Evolutionary conservation across 1,140 invertebrate genomes (phyloP).

Genomic region (Heliothis subflexa): DNA sequence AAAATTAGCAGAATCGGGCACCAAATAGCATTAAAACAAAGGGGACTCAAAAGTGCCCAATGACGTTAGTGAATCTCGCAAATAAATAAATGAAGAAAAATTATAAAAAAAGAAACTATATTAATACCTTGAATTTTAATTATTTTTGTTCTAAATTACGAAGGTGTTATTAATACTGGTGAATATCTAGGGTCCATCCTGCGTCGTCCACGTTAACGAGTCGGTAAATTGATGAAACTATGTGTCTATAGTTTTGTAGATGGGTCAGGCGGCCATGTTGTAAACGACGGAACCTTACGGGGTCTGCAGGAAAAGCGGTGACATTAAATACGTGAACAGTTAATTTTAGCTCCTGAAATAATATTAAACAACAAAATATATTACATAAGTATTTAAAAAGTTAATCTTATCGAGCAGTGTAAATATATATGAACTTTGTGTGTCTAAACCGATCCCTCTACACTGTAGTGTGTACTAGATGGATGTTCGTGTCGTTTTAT

Average conservation of each 20-base stretch:
- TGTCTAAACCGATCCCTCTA: conserved; percentile 24
- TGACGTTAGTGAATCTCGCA: conserved; percentile 37
- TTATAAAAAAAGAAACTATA: conserved; percentile 39
- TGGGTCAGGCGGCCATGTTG: conserved; percentile 47
- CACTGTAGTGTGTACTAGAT: conserved; percentile 11
- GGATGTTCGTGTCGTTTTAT: neutral
- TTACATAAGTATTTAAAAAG: conserved; percentile 29
- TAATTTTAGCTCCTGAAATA: conserved; percentile 47
- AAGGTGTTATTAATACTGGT: conserved; percentile 45
- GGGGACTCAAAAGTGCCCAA: conserved; percentile 27
- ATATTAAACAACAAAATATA: conserved; percentile 44
- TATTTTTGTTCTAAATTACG: conserved; percentile 39
- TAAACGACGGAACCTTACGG: conserved; percentile 48
- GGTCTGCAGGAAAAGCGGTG: conserved; percentile 48
- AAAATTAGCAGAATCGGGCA: conserved; percentile 49
- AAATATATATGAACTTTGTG: conserved; percentile 1
- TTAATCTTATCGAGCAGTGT: conserved; percentile 5
- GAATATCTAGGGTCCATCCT: conserved; percentile 47
- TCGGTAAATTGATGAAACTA: conserved; percentile 36
- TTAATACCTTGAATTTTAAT: conserved; percentile 46
- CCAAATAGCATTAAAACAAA: conserved; percentile 4
- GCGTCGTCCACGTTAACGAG: conserved; percentile 39
- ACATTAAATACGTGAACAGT: conserved; percentile 44
- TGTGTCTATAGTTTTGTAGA: conserved; percentile 48
- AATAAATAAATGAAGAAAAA: conserved; percentile 29